phyloP scores from a whole-genome alignment of 2,797 vertebrate genomes.

The Amblyraja radiata region DNA sequence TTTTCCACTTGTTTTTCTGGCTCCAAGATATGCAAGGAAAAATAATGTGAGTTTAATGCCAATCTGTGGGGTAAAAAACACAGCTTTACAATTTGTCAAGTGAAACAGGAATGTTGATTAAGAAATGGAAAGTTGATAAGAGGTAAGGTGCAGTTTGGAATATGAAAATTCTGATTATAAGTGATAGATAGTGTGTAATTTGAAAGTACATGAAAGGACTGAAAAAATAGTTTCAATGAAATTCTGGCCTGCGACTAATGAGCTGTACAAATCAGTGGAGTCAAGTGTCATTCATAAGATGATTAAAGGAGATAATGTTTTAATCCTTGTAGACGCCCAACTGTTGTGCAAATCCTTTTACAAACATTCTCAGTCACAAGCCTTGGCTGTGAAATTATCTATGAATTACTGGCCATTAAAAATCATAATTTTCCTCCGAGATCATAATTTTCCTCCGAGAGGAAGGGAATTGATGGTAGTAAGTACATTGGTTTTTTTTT shows the following conservation, averaged over 20 bases:
- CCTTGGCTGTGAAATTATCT: too few relatives aligned
- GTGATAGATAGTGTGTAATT: not conserved
- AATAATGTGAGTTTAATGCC: not conserved
- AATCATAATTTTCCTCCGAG: not conserved
- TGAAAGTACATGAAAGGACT: not conserved
- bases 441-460: not conserved
- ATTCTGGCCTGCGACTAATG: not conserved
- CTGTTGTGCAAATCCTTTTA: not conserved
- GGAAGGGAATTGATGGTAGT: not conserved
- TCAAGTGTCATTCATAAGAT: not conserved
- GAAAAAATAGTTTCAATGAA: not conserved
- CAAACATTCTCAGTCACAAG: not conserved
- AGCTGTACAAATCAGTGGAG: not conserved
- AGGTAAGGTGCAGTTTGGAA: not conserved
- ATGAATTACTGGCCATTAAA: too few relatives aligned
- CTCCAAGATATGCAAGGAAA: not conserved
- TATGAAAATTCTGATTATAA: not conserved
- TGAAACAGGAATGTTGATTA: not conserved
- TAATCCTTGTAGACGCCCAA: not conserved
- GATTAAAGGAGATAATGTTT: not conserved
- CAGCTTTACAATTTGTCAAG: not conserved
- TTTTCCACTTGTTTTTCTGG: not conserved
- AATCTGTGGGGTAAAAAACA: not conserved
- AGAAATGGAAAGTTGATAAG: too few relatives aligned
- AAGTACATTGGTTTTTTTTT: too few relatives aligned